A percentile compares a stretch with the other conserved stretches of the same genome.
These are phyloP conservation scores for Neomonachus schauinslandi DNA, from an alignment of 2,113 vertebrate genomes.

Conservation along the genomic window DNA sequence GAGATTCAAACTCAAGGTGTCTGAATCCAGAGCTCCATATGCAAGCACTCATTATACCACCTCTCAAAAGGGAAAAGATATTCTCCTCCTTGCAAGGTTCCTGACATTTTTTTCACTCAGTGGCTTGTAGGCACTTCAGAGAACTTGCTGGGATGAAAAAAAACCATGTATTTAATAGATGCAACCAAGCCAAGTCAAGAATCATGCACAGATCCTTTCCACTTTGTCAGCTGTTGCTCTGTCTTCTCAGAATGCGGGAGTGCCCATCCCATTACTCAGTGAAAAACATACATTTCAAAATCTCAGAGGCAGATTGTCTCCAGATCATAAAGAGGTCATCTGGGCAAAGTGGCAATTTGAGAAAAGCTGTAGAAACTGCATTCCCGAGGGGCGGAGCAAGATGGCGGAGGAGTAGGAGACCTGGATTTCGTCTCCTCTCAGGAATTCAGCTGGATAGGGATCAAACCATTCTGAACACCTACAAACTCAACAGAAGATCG, in stretches of 20 bases:
- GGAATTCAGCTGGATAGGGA: no score
- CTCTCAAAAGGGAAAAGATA: background rate
- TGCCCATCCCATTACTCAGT: background rate
- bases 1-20: background rate
- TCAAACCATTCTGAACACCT: no score
- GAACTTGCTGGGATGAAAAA: background rate
- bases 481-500: no score
- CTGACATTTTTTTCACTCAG: background rate
- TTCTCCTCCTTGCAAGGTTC: background rate
- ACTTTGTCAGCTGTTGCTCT: background rate
- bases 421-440: no score
- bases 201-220: background rate
- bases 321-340: background rate
- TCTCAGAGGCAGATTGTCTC: background rate
- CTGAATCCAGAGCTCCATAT: background rate
- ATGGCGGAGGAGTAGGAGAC: no score
- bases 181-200: background rate
- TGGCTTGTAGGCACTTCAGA: background rate
- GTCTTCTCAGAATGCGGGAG: background rate
- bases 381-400: no score
- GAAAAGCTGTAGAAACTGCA: background rate
- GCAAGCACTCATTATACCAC: background rate
- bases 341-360: background rate
- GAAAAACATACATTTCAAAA: background rate
- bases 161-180: background rate